Evolutionary conservation across 2,113 vertebrate species (phyloP).

Genomic region (Phalacrocorax aristotelis): DNA sequence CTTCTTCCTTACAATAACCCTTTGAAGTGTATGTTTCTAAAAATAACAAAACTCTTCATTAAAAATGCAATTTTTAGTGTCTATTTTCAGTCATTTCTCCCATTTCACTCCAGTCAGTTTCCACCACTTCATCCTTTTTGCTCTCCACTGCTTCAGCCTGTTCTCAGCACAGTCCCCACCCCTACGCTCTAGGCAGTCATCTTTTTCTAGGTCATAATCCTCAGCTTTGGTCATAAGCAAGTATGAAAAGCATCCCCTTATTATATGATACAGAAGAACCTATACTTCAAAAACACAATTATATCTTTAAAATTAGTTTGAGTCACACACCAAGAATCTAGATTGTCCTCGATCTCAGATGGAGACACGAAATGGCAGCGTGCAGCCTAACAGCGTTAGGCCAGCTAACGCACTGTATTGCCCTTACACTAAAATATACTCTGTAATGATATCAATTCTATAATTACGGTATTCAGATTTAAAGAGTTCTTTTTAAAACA

Average conservation of each 20-base stretch:
- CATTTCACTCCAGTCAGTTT: neutral
- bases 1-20: neutral
- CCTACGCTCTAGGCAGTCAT: neutral
- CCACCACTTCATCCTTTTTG: neutral
- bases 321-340: neutral
- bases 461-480: neutral
- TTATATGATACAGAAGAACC: neutral
- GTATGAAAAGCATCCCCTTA: neutral
- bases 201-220: neutral
- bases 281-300: neutral
- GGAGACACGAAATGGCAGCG: neutral
- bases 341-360: neutral
- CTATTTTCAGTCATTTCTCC: neutral
- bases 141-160: neutral
- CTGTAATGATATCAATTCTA: neutral
- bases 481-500: constrained; percentile 23
- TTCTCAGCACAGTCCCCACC: neutral
- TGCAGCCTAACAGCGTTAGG: neutral
- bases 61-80: neutral
- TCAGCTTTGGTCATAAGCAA: neutral
- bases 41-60: neutral
- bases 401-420: neutral
- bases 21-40: neutral
- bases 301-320: neutral
- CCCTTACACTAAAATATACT: neutral